Conservation (phyloP, 1,140 invertebrate species). For the Lamellibrachia luymesi region DNA sequence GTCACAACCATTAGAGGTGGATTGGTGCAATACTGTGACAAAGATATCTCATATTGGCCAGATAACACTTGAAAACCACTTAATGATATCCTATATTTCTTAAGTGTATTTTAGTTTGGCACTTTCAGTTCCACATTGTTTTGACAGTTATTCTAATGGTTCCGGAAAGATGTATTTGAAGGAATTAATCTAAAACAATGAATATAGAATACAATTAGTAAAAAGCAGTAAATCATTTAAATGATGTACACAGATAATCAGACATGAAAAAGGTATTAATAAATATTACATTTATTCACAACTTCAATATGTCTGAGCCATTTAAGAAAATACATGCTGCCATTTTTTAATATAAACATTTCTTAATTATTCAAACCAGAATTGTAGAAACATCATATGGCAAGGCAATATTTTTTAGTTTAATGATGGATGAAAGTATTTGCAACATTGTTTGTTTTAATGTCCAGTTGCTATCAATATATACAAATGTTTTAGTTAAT, state of each 20-base stretch:
- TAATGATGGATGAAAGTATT: neutral
- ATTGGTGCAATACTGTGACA: too few species aligned
- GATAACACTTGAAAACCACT: too few species aligned
- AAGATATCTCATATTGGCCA: too few species aligned
- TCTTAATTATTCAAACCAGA: neutral
- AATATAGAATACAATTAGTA: neutral
- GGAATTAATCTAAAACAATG: neutral
- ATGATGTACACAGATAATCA: neutral
- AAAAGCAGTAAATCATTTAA: neutral
- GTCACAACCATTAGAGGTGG: too few species aligned
- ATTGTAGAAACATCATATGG: neutral
- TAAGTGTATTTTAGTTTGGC: too few species aligned
- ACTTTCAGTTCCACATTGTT: too few species aligned
- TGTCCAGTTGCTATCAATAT: neutral
- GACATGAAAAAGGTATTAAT: neutral
- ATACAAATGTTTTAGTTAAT: neutral
- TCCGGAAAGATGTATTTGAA: too few species aligned
- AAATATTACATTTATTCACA: neutral
- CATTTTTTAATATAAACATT: neutral
- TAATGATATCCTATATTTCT: too few species aligned
- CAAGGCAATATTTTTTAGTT: neutral
- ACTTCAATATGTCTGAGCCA: neutral
- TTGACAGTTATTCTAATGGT: too few species aligned
- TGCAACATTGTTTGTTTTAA: neutral
- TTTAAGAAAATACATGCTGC: neutral